Conservation (phyloP, 2,888 invertebrate species). For the Plagiodera versicolora region DNA sequence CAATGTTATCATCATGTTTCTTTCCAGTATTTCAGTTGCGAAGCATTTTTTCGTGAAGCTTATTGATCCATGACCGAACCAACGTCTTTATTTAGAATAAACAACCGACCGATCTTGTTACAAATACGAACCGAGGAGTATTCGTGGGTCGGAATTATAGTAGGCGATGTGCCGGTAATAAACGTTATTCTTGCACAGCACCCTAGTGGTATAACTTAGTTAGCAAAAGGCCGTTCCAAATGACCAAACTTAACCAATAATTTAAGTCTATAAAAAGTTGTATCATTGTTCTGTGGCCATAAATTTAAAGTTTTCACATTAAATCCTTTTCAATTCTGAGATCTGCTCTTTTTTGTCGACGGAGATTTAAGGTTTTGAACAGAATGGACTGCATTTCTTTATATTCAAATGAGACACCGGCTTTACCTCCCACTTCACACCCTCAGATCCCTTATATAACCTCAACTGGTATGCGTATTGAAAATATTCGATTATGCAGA, state of each 20-base stretch:
- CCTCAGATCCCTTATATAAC: conserved; percentile 13
- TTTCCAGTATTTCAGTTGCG: not conserved
- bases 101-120: conserved; percentile 9
- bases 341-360: conserved; percentile 45
- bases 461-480: not conserved
- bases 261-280: conserved; percentile 56
- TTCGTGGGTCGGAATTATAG: conserved; percentile 25
- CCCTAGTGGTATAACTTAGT: conserved; percentile 49
- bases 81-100: not conserved
- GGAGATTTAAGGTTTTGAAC: conserved; percentile 53
- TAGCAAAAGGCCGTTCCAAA: conserved; percentile 51
- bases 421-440: conserved; percentile 35
- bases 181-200: conserved; percentile 33
- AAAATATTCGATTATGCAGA: too few species aligned
- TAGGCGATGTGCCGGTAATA: conserved; percentile 41
- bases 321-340: conserved; percentile 55
- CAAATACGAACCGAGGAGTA: conserved; percentile 12
- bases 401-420: conserved; percentile 52
- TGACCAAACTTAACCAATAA: conserved; percentile 56
- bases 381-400: conserved; percentile 53
- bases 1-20: too few species aligned
- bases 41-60: not conserved
- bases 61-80: not conserved
- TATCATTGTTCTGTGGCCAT: conserved; percentile 56
- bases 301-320: conserved; percentile 58